Evolutionary conservation across 2,888 invertebrate species (phyloP).

Genomic region (Scaptomyza tumidula): DNA sequence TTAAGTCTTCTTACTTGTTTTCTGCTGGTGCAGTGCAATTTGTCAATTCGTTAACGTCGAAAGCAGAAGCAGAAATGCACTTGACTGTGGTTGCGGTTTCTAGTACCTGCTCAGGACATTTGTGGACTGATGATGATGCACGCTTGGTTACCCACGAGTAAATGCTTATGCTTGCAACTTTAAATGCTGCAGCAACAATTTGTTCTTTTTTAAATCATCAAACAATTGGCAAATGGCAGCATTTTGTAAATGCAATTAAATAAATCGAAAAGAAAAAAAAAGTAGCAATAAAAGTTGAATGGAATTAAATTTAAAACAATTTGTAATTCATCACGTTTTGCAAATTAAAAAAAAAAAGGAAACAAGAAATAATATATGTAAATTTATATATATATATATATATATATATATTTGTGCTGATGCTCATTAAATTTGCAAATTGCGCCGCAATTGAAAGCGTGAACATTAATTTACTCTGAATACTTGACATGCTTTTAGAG

Average conservation of each 20-base stretch:
- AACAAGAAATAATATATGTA: background rate
- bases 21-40: background rate
- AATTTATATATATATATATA: background rate
- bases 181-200: background rate
- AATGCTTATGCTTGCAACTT: background rate
- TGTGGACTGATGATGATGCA: background rate
- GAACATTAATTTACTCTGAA: background rate
- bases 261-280: background rate
- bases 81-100: background rate
- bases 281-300: background rate
- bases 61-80: background rate
- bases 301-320: constrained; percentile 9
- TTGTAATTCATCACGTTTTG: constrained; percentile 19
- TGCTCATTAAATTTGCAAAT: constrained; percentile 15
- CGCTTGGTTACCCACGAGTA: background rate
- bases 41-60: constrained; percentile 3
- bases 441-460: no score
- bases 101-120: background rate
- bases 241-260: constrained; percentile 2
- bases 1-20: no score
- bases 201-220: background rate
- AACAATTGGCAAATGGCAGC: background rate
- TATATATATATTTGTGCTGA: background rate
- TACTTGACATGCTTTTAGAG: background rate
- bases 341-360: background rate